Percentiles rank a stretch among this genome's conserved stretches.
These are phyloP conservation scores for Suncus etruscus DNA, from an alignment of 2,113 vertebrate species.

Conservation along the genomic window DNA sequence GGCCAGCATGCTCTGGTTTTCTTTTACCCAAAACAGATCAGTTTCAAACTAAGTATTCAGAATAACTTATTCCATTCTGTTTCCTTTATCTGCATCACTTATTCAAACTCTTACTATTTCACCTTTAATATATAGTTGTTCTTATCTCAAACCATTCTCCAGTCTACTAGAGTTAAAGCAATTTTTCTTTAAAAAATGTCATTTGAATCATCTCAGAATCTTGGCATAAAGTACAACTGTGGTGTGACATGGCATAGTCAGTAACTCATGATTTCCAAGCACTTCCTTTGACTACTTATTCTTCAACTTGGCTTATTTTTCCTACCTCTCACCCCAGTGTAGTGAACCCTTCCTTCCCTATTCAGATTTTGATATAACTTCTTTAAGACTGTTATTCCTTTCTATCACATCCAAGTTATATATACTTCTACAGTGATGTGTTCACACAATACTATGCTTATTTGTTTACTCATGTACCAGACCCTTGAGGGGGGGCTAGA, in stretches of 20 bases:
- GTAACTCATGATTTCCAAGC: not conserved
- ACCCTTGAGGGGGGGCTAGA: not conserved
- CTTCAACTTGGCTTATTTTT: not conserved
- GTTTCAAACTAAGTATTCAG: not conserved
- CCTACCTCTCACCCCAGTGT: not conserved
- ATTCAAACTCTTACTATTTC: conserved; percentile 20
- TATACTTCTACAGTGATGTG: not conserved
- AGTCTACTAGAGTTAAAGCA: too few relatives aligned
- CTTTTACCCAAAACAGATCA: not conserved
- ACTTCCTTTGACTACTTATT: not conserved
- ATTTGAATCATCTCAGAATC: not conserved
- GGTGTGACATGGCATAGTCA: not conserved
- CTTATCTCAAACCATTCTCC: not conserved
- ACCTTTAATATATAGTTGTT: conserved; percentile 47
- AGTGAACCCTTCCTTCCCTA: not conserved
- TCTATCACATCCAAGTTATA: not conserved
- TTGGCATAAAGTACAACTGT: conserved; percentile 11
- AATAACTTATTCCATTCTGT: conserved; percentile 21
- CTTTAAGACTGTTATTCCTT: not conserved
- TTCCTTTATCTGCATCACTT: conserved; percentile 33
- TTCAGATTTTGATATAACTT: not conserved
- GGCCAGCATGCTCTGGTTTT: too few relatives aligned
- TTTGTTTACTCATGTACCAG: conserved; percentile 2
- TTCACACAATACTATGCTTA: conserved; percentile 27
- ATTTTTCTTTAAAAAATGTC: too few relatives aligned